Conservation (phyloP, 2,797 vertebrate genomes). For the Chelon labrosus region DNA sequence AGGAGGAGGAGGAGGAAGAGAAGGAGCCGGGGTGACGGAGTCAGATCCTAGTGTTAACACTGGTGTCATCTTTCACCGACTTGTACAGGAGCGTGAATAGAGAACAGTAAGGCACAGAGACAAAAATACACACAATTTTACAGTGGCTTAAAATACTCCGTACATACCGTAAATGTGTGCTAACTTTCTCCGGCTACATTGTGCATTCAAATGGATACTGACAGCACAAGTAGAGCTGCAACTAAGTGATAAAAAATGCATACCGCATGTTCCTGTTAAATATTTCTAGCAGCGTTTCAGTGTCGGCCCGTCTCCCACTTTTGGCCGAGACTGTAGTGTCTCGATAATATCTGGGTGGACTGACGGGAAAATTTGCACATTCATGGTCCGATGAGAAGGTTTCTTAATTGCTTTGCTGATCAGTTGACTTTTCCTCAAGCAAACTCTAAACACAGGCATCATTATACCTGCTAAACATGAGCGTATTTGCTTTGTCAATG, state of each 20-base stretch:
- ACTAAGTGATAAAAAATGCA: neutral
- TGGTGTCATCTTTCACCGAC: slow-evolving; percentile 31
- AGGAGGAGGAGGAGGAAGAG: slow-evolving; percentile 44
- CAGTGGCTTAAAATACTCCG: slow-evolving; percentile 30
- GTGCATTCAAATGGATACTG: neutral
- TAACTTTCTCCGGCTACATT: neutral
- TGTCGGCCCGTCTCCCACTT: neutral
- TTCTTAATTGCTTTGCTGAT: no score
- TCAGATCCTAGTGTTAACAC: slow-evolving; percentile 33
- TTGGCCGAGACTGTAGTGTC: neutral
- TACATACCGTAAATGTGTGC: slow-evolving; percentile 2
- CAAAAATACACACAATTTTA: slow-evolving; percentile 24
- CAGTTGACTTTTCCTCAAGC: neutral
- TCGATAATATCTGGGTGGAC: neutral
- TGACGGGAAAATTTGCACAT: neutral
- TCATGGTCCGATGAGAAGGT: neutral
- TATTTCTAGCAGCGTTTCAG: neutral
- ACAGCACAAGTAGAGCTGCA: neutral
- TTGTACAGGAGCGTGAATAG: slow-evolving; percentile 11
- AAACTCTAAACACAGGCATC: neutral
- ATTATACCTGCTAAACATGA: neutral
- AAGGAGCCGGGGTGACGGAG: slow-evolving; percentile 31
- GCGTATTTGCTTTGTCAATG: neutral
- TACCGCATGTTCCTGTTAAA: neutral
- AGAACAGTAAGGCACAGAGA: slow-evolving; percentile 12